Evolutionary conservation across 2,113 vertebrate species (phyloP), one percentile per base, ranked within the genome.

Genomic region (Paramisgurnus dabryanus): DNA sequence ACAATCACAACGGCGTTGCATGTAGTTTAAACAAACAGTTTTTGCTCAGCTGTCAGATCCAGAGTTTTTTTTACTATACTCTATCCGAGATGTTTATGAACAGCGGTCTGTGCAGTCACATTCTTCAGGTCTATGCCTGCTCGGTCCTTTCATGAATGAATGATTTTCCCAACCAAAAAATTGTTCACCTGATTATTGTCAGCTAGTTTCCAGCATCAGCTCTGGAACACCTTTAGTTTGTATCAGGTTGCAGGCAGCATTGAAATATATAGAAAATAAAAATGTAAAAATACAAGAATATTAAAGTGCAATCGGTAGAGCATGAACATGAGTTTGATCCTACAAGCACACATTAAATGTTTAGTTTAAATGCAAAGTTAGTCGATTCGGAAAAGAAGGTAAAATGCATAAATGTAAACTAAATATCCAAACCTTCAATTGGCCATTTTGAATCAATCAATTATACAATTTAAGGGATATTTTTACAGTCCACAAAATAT

Each of bases 71-170:
- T 66, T 78, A 58, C 60, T 72, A 9, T 66, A 27, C 50, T 15
- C 49, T 71, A 65, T 82, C 60, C 15, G 80, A 78, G 68, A 78
- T 70, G 80, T 76, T 76, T 81, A 81, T 55, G 58, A 76, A 71
- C 74, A 57, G 49, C 5, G 67, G 67, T n/a, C 27, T n/a, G 71
- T 61, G 57, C 57, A 61, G 71, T 74, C 71, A 61, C 57, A 74
- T 69, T 65, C 49, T 66, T 49, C 15, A 71, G 11, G 6, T 78
- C 40, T 18, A 45, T 27, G 34, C 39, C 49, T 72, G 67, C 39
- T 69, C 8, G 17, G 10, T 60, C 45, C 40, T 49, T 76, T 64
- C n/a, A 60, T 63, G 13, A 53, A 74, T 69, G 65, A 40, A 41
- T 69, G 47, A 41, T 71, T 71, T 40, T 34, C 8, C 9, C 4